Percentiles rank a stretch among this genome's conserved stretches.
Conservation (phyloP, 2,888 invertebrate genomes). For the Agrochola litura region DNA sequence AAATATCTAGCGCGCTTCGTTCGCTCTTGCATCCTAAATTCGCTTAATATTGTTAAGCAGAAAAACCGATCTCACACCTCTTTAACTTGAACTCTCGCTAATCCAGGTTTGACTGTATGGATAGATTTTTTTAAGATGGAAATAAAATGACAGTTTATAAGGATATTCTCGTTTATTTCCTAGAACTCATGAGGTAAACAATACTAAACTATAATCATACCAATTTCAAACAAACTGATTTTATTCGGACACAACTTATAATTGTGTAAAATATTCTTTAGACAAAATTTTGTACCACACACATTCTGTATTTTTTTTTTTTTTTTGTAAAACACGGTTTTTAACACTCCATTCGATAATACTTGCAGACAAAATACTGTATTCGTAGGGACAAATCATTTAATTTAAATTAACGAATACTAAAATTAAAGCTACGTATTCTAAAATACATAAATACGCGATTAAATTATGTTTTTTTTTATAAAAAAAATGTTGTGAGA, state of each 20-base stretch:
- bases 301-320: slow-evolving; percentile 51
- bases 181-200: slow-evolving; percentile 91
- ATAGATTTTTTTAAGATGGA: background rate
- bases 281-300: slow-evolving; percentile 75
- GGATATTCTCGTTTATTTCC: slow-evolving; percentile 89
- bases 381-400: slow-evolving; percentile 72
- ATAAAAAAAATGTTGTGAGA: slow-evolving; percentile 75
- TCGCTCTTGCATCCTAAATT: too few species aligned
- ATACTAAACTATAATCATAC: slow-evolving; percentile 87
- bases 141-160: slow-evolving; percentile 76
- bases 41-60: too few species aligned
- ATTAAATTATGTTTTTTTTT: slow-evolving; percentile 77
- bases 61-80: too few species aligned
- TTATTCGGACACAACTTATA: slow-evolving; percentile 68
- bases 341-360: slow-evolving; percentile 82
- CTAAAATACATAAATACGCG: slow-evolving; percentile 87
- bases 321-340: slow-evolving; percentile 63
- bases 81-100: too few species aligned
- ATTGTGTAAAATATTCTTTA: slow-evolving; percentile 55
- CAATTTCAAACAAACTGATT: slow-evolving; percentile 78
- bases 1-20: too few species aligned
- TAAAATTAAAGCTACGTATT: slow-evolving; percentile 86
- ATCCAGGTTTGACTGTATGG: too few species aligned
- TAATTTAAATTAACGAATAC: slow-evolving; percentile 79
- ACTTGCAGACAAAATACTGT: slow-evolving; percentile 79